phyloP scores from a whole-genome alignment of 2,113 vertebrate species.

The Eonycteris spelaea region DNA sequence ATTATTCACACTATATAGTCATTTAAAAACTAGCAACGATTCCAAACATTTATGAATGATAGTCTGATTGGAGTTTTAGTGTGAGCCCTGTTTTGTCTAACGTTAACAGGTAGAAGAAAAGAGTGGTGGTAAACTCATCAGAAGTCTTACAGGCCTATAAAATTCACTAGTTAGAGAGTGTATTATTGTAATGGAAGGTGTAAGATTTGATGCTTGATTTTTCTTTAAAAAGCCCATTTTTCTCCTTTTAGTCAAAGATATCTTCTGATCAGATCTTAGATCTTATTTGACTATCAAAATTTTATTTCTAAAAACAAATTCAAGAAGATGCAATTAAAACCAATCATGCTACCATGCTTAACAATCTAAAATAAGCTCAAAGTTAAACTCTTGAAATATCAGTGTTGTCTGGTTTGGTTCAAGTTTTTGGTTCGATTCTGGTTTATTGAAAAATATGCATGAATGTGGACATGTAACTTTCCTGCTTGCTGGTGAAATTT shows the following conservation, averaged over 20 bases:
- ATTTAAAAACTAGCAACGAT: neutral
- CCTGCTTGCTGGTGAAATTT: neutral
- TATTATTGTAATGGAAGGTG: neutral
- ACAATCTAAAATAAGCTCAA: neutral
- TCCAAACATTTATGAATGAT: neutral
- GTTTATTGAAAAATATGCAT: neutral
- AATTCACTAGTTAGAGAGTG: neutral
- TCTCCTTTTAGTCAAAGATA: neutral
- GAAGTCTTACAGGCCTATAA: neutral
- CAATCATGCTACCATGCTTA: neutral
- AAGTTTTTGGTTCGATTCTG: neutral
- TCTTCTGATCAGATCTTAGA: neutral
- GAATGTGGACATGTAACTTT: neutral
- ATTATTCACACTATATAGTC: neutral
- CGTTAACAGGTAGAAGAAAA: neutral
- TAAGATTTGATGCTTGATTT: neutral
- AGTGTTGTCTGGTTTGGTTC: neutral
- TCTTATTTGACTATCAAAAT: neutral
- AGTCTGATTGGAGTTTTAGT: neutral
- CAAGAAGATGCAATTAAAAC: slow-evolving; percentile 23
- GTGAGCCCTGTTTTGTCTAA: neutral
- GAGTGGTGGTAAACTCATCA: neutral
- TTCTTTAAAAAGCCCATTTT: slow-evolving; percentile 1
- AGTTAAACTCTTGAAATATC: neutral
- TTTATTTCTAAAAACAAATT: slow-evolving; percentile 49